Evolutionary conservation across 2,888 invertebrate species (phyloP).

Genomic region (Xylocampa areola): DNA sequence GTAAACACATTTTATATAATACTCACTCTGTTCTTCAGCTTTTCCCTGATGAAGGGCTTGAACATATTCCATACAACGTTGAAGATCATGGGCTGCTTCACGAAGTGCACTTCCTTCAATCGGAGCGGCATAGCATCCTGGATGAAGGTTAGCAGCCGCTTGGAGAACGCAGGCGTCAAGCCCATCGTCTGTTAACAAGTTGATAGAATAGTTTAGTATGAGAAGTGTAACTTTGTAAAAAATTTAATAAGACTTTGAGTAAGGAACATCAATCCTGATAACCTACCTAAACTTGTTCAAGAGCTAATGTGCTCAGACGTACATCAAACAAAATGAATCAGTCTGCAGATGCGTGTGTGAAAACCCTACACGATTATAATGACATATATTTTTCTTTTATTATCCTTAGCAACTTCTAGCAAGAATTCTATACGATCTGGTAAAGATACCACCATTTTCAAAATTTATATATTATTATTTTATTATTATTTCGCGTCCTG

Average conservation of each 20-base stretch:
- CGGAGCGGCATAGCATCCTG: conserved; percentile 96
- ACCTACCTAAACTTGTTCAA: no score
- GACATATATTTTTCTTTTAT: neutral
- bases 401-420: neutral
- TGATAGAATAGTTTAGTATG: neutral
- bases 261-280: no score
- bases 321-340: no score
- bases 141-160: conserved; percentile 94
- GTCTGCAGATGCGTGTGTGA: no score
- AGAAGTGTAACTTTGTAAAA: neutral
- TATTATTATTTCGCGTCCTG: neutral
- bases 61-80: conserved; percentile 96
- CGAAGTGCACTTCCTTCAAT: conserved; percentile 95
- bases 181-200: conserved; percentile 88
- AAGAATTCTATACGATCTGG: no score
- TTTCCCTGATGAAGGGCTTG: conserved; percentile 95
- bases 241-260: no score
- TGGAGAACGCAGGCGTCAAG: conserved; percentile 93
- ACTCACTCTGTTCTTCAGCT: conserved; percentile 93
- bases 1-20: neutral
- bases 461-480: no score
- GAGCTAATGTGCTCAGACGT: no score
- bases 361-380: no score
- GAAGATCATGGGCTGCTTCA: conserved; percentile 95
- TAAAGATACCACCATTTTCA: no score